Conservation (phyloP, 2,888 invertebrate genomes). For the Mylabris sibirica region DNA sequence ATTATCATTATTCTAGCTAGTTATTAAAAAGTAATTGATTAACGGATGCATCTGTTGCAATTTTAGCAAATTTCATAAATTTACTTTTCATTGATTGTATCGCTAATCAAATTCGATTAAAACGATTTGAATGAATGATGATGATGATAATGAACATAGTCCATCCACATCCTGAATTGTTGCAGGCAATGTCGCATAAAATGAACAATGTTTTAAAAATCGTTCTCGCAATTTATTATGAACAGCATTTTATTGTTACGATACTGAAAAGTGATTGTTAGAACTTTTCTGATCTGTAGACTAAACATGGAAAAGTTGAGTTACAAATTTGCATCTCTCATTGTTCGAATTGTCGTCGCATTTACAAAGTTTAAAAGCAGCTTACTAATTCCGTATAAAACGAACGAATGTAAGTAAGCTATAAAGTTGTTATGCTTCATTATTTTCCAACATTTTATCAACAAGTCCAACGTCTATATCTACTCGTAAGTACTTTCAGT, state of each 20-base stretch:
- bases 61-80: constrained; percentile 29
- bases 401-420: neutral
- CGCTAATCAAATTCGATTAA: constrained; percentile 45
- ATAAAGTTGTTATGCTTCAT: constrained; percentile 13
- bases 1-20: neutral
- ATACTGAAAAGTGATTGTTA: neutral
- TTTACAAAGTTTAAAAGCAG: constrained; percentile 10
- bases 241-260: neutral
- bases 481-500: too few relatives aligned
- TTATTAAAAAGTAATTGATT: neutral
- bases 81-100: constrained; percentile 42
- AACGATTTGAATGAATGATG: constrained; percentile 45
- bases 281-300: constrained; percentile 21
- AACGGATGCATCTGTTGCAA: constrained; percentile 35
- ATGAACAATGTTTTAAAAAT: constrained; percentile 15
- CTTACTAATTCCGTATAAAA: constrained; percentile 6
- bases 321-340: neutral
- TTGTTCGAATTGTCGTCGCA: neutral
- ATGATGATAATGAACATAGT: constrained; percentile 40
- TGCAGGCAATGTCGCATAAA: constrained; percentile 40
- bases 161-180: constrained; percentile 34
- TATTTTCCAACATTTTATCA: neutral
- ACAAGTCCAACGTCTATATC: too few relatives aligned
- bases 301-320: constrained; percentile 1
- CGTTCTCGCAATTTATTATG: neutral